These are phyloP conservation scores for Elanoides forficatus DNA, from an alignment of 2,113 vertebrate genomes.

Conservation along the genomic window DNA sequence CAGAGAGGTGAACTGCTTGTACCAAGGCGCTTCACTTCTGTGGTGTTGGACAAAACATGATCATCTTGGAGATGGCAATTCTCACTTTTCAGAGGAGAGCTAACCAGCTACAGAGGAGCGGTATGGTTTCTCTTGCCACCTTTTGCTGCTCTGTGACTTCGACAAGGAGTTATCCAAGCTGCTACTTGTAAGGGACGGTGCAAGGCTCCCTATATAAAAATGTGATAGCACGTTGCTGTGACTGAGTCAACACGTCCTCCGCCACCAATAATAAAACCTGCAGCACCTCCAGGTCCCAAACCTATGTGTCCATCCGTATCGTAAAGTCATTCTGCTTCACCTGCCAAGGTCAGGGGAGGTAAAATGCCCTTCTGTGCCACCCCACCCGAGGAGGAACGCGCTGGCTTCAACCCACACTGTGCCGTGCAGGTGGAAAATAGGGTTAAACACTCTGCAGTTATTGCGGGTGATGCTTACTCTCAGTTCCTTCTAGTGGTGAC, in stretches of 20 bases:
- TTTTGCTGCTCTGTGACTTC: background rate
- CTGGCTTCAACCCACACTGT: background rate
- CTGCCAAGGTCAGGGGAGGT: background rate
- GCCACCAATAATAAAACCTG: background rate
- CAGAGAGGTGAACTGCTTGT: background rate
- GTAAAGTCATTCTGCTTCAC: background rate
- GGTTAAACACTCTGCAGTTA: background rate
- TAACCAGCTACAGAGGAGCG: background rate
- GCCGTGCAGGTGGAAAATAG: background rate
- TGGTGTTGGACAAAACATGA: background rate
- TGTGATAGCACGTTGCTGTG: background rate
- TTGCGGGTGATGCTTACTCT: background rate
- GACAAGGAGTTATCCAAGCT: background rate
- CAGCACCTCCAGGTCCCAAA: background rate
- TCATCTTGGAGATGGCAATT: background rate
- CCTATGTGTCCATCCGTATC: rapidly evolving
- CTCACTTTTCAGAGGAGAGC: background rate
- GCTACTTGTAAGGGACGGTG: background rate
- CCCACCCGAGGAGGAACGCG: rapidly evolving
- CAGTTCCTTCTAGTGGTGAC: background rate
- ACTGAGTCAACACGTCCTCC: too few relatives aligned
- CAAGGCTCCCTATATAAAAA: background rate
- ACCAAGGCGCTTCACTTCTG: background rate
- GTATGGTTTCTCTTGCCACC: background rate
- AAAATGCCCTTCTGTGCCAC: background rate